These are phyloP conservation scores for Engystomops pustulosus DNA, from an alignment of 2,113 vertebrate genomes.

Conservation along the genomic window DNA sequence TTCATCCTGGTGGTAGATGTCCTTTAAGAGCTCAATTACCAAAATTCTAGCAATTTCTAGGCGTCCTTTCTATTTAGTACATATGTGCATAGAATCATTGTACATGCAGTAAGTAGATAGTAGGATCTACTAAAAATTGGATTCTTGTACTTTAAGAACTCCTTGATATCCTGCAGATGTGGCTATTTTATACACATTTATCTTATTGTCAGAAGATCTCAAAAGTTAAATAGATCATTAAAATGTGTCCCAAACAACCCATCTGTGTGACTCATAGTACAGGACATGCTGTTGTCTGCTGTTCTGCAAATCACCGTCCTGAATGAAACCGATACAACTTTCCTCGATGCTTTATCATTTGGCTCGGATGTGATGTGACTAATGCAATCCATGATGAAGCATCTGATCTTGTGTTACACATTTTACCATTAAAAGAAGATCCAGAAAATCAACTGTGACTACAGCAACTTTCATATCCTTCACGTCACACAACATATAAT, in stretches of 20 bases:
- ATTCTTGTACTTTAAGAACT: not conserved
- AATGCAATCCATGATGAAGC: not conserved
- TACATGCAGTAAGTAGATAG: too few species aligned
- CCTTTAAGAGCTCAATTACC: too few species aligned
- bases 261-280: slow-evolving; percentile 2
- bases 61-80: too few species aligned
- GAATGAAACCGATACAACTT: not conserved
- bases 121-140: too few species aligned
- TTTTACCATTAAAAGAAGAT: not conserved
- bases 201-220: not conserved
- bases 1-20: too few species aligned
- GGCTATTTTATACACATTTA: not conserved
- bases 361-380: not conserved
- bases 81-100: too few species aligned
- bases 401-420: slow-evolving; percentile 18
- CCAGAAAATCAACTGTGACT: not conserved
- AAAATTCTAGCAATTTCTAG: too few species aligned
- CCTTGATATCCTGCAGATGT: not conserved
- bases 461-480: not conserved
- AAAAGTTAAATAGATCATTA: slow-evolving; percentile 1
- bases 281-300: slow-evolving; percentile 10
- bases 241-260: slow-evolving; percentile 7
- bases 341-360: not conserved
- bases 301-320: not conserved
- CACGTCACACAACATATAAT: not conserved